phyloP scores from a whole-genome alignment of 2,888 invertebrate species.

The Apocheima hispidaria region DNA sequence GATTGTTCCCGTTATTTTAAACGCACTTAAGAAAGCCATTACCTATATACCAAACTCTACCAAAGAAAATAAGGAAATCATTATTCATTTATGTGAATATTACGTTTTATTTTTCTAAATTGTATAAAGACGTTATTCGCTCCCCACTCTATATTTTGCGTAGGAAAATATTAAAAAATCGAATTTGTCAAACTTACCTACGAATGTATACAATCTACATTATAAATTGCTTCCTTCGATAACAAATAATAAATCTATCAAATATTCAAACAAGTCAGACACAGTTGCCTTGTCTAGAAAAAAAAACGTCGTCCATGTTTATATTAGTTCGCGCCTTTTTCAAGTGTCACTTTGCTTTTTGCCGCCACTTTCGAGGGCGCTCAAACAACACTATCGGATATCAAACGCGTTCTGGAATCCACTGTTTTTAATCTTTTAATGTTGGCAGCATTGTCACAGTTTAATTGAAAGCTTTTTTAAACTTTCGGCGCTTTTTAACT shows the following conservation, averaged over 20 bases:
- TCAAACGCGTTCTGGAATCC: conserved; percentile 76
- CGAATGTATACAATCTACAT: neutral
- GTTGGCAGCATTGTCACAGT: conserved; percentile 81
- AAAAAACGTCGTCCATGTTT: conserved; percentile 68
- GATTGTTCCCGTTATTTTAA: neutral
- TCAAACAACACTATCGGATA: conserved; percentile 82
- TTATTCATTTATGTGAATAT: too few relatives aligned
- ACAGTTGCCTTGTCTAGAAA: conserved; percentile 65
- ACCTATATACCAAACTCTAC: neutral
- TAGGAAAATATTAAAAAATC: too few relatives aligned
- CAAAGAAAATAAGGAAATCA: too few relatives aligned
- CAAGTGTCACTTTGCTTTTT: conserved; percentile 85
- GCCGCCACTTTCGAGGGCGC: conserved; percentile 71
- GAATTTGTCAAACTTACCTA: too few relatives aligned
- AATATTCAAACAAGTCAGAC: conserved; percentile 50
- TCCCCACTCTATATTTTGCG: too few relatives aligned
- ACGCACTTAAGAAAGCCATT: neutral
- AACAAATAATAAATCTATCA: conserved; percentile 40
- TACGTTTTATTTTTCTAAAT: too few relatives aligned
- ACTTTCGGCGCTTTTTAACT: conserved; percentile 70
- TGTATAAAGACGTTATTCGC: too few relatives aligned
- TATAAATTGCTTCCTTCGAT: neutral
- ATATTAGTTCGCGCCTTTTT: conserved; percentile 84
- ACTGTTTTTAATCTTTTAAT: conserved; percentile 62
- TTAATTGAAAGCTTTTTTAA: conserved; percentile 79